phyloP scores from a whole-genome alignment of 2,888 invertebrate species.

The Macrosoma leucophasiata region DNA sequence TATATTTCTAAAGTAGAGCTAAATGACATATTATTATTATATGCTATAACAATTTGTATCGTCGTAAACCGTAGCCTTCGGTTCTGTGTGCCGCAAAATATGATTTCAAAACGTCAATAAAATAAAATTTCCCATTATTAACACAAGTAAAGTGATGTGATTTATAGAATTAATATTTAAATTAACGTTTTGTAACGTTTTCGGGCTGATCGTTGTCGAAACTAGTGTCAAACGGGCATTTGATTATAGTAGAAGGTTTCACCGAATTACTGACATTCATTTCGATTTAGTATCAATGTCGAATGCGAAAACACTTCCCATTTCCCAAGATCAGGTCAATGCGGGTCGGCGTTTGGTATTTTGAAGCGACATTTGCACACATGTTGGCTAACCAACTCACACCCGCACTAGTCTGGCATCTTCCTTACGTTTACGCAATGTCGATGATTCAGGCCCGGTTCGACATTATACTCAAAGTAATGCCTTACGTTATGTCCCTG shows the following conservation, averaged over 20 bases:
- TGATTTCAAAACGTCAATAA: no score
- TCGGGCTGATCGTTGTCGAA: no score
- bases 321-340: constrained; percentile 50
- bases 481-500: constrained; percentile 5
- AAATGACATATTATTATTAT: no score
- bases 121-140: no score
- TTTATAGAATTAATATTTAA: constrained; percentile 24
- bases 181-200: constrained; percentile 10
- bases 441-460: constrained; percentile 38
- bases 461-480: constrained; percentile 17
- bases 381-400: constrained; percentile 50
- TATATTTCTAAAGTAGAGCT: no score
- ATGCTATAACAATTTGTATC: no score
- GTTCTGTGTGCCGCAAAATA: no score
- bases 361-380: constrained; percentile 58
- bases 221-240: no score
- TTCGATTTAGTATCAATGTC: constrained; percentile 30
- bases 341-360: constrained; percentile 61
- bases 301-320: constrained; percentile 36
- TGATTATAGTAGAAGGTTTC: no score
- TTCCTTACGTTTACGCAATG: constrained; percentile 47
- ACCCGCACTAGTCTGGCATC: constrained; percentile 35
- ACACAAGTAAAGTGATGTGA: constrained; percentile 18
- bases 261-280: constrained; percentile 16
- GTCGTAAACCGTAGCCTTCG: no score